Base-by-base conservation (phyloP, 2,113 vertebrate genomes). In the Nycticorax nycticorax region DNA sequence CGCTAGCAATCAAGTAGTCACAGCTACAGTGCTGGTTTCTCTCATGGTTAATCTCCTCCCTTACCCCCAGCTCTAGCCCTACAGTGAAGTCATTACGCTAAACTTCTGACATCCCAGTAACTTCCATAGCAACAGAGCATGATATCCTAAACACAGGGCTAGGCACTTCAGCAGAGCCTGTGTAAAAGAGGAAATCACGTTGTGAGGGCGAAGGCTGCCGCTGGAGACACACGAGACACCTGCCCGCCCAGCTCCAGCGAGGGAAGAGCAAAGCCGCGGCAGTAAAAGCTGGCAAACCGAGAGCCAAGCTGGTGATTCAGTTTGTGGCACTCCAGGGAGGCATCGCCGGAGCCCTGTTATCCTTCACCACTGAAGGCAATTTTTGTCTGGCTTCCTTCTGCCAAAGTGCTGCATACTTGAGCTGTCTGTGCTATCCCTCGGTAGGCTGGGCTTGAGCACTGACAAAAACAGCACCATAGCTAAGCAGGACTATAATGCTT, bases 81-180 rank as follows among this genome's bases (percentile, higher is more conserved):
- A n/a, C 80, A 67, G 10, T 47, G 73, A 88, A 96, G 81, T 93
- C 79, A 92, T 95, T 79, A 68, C 66, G 56, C 60, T 93, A 88
- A 93, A 43, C 47, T 39, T 83, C 56, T 82, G 82, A 94, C 88
- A 72, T 88, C 83, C 78, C 90, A 63, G 8, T 50, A 85, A 91
- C 95, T 94, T 97, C 97, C 96, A 97, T 97, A 83, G 97, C 64
- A 96, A 97, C 53, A 48, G 82, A 83, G n/a, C 84, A 96, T 41
- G 75, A 90, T 62, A 69, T 93, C 88, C 96, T 89, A 98, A 98
- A 98, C 94, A 97, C 41, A 72, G 41, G 81, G 85, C 86, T 71
- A 96, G 97, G 94, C 37, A 30, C n/a, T 97, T 93, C 94, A 64
- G 11, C 12, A 66, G 89, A 64, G 85, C 76, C 94, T 93, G 95